phyloP scores from a whole-genome alignment of 1,140 invertebrate species.

The Vanessa tameamea region DNA sequence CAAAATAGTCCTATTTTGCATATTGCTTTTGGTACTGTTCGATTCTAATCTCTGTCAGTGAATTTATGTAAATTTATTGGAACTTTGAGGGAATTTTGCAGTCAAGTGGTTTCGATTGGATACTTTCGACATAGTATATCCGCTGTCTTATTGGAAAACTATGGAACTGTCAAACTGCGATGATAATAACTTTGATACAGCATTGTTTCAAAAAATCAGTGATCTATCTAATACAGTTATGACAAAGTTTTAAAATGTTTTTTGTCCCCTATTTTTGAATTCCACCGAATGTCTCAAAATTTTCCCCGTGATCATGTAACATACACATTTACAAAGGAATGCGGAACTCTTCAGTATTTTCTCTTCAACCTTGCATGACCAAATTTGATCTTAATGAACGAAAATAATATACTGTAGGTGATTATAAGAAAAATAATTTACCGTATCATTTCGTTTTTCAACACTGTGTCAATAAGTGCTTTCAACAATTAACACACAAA shows the following conservation, averaged over 20 bases:
- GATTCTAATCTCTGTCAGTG: conserved; percentile 5
- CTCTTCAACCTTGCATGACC: not conserved
- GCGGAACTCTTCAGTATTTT: not conserved
- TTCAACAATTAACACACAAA: conserved; percentile 40
- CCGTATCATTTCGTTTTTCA: conserved; percentile 8
- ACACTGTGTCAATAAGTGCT: conserved; percentile 21
- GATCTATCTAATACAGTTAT: too few species aligned
- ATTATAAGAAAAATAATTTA: not conserved
- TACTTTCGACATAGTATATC: not conserved
- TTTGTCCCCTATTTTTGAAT: too few species aligned
- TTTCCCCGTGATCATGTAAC: not conserved
- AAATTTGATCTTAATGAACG: not conserved
- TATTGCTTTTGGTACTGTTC: conserved; percentile 20
- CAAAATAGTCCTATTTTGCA: conserved; percentile 25
- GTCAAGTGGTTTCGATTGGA: conserved; percentile 7
- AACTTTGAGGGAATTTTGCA: conserved; percentile 6
- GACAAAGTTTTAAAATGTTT: too few species aligned
- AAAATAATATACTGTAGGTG: not conserved
- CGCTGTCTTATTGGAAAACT: not conserved
- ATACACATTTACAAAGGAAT: not conserved
- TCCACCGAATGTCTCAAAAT: not conserved
- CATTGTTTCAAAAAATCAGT: too few species aligned
- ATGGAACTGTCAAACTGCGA: too few species aligned
- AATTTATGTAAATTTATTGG: conserved; percentile 9
- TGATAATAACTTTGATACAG: too few species aligned